Base-by-base conservation (phyloP, 2,888 invertebrate genomes). In the Aporophyla nigra region DNA sequence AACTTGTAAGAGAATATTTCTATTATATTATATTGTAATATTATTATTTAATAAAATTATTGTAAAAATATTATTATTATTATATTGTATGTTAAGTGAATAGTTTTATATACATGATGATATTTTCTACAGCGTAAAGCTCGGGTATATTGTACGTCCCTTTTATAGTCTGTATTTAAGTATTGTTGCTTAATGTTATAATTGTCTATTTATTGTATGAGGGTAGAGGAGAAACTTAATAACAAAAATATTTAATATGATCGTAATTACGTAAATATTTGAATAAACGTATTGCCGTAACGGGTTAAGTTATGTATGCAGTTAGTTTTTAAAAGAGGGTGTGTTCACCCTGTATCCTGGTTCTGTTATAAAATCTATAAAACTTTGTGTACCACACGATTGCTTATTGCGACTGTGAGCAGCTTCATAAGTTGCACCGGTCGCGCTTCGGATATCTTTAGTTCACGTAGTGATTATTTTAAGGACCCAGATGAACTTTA, bases 341-440 rank as follows among this genome's bases (percentile, higher is more conserved):
- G 24, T 21, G 27, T 16, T 49, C 7, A 16, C 1, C 21, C 16
- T 12, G 19, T 24, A 53, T 59, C 27, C 21, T 66, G 19, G 19
- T 69, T 59, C 27, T 24, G 27, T 27, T 14, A 46, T 16, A 40
- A 49, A 67, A 27, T 63, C 5, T 49, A 58, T 58, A 58, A 69
- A 7, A 51, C 6, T 49, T 61, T 51, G n/a, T 69, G 59, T 51
- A 46, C 59, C 53, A 46, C 27, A 59, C 40, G 19, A 72, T 63
- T 53, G 56, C 16, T 43, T 65, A 62, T 49, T 66, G 65, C 27
- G 59, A 56, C 65, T 75, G 71, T 19, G 49, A 53, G 80, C 70
- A 75, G 65, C 82, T 85, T 80, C 71, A 68, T 85, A 85, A 74
- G 85, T 74, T 85, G 75, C 58, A 56, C 43, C 33, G 21, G 62